Base-by-base conservation (phyloP, 1,140 invertebrate species). In the Bilobella aurantiaca region DNA sequence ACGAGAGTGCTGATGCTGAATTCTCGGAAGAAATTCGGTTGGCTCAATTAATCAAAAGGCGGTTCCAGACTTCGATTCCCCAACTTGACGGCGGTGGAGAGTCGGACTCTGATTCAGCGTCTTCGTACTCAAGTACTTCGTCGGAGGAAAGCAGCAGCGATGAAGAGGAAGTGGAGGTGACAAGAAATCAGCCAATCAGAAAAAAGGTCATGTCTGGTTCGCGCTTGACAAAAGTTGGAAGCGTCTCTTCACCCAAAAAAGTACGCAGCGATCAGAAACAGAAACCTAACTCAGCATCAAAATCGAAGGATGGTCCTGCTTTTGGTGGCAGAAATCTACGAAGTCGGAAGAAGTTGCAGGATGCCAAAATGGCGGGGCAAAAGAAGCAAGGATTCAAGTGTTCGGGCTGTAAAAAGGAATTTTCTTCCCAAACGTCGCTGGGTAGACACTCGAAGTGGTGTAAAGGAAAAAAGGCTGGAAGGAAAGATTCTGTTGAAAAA, bases 71-170 rank as follows among this genome's bases (percentile, higher is more conserved):
- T 53, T 23, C 12, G 2, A 79, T 83, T 68, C 79, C 82, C 60
- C 79, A 84, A 69, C 75, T 81, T 3, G 76, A 79, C 63, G 63
- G 56, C 23, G 63, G 27, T 58, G 75, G 79, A 66, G 84, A 86
- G 70, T 78, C 82, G 65, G 87, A 87, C 62, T 83, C 85, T 28
- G 89, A 90, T 73, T 85, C 23, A 58, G 21, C 14, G 23, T 14
- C 14, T 16, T 42, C 34, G 8, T 42, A 8, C 34, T 42, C 34
- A 8, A 42, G 34, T 18, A 42, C 8, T 18, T 42, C 37, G 8
- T 42, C 37, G 8, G 25, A 23, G 5, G 23, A 23, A 12, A 53
- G 49, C 49, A 23, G 49, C 23, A 23, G 21, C 23, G 49, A 53
- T 3, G 8, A 8, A 53, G 49, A 42, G 34, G 8, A 12, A 42